phyloP scores from a whole-genome alignment of 2,113 vertebrate genomes.

The Podarcis muralis region DNA sequence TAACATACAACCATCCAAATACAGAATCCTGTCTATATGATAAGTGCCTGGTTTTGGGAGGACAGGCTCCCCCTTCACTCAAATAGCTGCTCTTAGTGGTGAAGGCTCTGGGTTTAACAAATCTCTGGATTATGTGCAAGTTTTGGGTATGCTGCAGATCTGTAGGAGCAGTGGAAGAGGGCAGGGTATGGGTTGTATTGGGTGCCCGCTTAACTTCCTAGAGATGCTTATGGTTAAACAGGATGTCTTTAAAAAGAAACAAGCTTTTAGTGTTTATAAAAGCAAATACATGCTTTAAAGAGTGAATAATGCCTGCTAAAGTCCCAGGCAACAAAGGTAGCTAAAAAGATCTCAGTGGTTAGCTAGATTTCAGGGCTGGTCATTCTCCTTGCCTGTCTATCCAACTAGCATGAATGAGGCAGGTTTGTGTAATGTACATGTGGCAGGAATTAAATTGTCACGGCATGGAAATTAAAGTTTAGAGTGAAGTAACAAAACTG shows the following conservation, averaged over 20 bases:
- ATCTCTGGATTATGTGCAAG: not conserved
- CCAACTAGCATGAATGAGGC: not conserved
- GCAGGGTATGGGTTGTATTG: not conserved
- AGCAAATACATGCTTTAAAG: not conserved
- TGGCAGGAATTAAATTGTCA: not conserved
- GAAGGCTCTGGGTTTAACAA: not conserved
- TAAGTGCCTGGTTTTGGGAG: not conserved
- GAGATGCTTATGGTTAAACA: not conserved
- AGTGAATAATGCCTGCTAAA: not conserved
- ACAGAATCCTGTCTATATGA: not conserved
- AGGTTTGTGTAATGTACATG: not conserved
- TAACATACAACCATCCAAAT: not conserved
- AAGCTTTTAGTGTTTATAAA: not conserved
- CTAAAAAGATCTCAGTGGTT: not conserved
- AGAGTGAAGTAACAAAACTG: not conserved
- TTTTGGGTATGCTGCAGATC: not conserved
- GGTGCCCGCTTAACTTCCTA: not conserved
- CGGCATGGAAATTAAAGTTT: too few relatives aligned
- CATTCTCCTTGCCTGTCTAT: not conserved
- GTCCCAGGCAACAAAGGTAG: not conserved
- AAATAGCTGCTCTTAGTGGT: too few relatives aligned
- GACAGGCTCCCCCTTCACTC: not conserved
- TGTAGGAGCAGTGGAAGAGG: not conserved
- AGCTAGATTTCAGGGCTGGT: not conserved
- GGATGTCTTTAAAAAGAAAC: too few relatives aligned